phyloP scores from a whole-genome alignment of 2,113 vertebrate genomes.

The Archocentrus centrarchus region DNA sequence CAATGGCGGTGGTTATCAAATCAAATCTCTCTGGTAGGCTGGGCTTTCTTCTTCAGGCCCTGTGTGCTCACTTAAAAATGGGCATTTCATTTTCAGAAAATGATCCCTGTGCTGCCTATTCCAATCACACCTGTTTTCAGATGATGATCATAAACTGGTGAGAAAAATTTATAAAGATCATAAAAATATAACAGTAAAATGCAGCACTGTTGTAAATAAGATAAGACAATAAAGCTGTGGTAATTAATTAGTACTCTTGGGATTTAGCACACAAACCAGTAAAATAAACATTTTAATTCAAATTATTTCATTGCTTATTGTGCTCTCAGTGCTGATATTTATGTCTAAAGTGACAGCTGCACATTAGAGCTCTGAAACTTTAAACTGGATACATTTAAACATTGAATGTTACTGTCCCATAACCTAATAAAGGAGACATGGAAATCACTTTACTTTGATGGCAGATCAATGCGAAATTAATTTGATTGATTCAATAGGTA shows the following conservation, averaged over 20 bases:
- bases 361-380: not conserved
- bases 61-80: too few relatives aligned
- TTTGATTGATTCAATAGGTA: not conserved
- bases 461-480: not conserved
- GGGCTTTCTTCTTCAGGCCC: too few relatives aligned
- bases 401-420: not conserved
- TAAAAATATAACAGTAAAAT: too few relatives aligned
- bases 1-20: too few relatives aligned
- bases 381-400: too few relatives aligned
- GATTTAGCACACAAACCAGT: not conserved
- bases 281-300: not conserved
- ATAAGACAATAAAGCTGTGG: too few relatives aligned
- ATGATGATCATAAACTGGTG: not conserved
- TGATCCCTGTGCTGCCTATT: not conserved
- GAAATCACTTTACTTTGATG: not conserved
- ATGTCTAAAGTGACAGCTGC: too few relatives aligned
- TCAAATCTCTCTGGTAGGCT: too few relatives aligned
- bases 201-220: too few relatives aligned
- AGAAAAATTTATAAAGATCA: not conserved
- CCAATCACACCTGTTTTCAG: not conserved
- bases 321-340: too few relatives aligned
- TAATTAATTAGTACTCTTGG: too few relatives aligned
- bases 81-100: not conserved
- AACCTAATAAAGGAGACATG: not conserved
- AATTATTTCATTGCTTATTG: too few relatives aligned